Evolutionary conservation across 2,888 invertebrate genomes (phyloP).

Genomic region (Sisyra terminalis): DNA sequence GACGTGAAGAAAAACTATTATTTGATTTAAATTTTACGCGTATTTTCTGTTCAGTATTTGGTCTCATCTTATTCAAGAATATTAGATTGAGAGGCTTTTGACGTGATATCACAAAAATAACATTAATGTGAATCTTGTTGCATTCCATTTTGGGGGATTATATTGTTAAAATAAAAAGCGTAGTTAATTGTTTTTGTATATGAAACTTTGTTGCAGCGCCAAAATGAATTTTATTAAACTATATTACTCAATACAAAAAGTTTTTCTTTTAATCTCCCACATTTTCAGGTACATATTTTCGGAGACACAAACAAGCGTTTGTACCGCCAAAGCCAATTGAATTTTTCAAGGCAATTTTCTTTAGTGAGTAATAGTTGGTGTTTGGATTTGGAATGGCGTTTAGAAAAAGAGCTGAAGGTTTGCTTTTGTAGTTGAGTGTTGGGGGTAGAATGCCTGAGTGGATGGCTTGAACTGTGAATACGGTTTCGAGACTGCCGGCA

Average conservation of each 20-base stretch:
- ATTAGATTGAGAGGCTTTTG: neutral
- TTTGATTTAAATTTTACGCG: neutral
- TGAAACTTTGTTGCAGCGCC: constrained; percentile 14
- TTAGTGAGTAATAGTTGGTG: constrained; percentile 38
- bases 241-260: constrained; percentile 1
- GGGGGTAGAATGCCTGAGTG: constrained; percentile 64
- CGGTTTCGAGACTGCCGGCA: constrained; percentile 88
- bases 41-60: neutral
- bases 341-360: constrained; percentile 76
- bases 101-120: constrained; percentile 1
- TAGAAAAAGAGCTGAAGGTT: constrained; percentile 42
- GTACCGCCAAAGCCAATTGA: constrained; percentile 99
- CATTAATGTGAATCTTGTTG: constrained; percentile 19
- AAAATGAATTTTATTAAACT: constrained; percentile 5
- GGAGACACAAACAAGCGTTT: constrained; percentile 72
- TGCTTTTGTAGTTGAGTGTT: constrained; percentile 67
- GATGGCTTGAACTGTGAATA: constrained; percentile 70
- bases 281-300: constrained; percentile 21
- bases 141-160: constrained; percentile 27
- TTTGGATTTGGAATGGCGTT: constrained; percentile 48
- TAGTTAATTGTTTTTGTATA: constrained; percentile 17
- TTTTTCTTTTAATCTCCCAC: neutral
- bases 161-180: constrained; percentile 21
- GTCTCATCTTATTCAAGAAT: neutral
- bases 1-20: too few species aligned